Conservation (phyloP, 2,888 invertebrate genomes). For the Terebella lapidaria region DNA sequence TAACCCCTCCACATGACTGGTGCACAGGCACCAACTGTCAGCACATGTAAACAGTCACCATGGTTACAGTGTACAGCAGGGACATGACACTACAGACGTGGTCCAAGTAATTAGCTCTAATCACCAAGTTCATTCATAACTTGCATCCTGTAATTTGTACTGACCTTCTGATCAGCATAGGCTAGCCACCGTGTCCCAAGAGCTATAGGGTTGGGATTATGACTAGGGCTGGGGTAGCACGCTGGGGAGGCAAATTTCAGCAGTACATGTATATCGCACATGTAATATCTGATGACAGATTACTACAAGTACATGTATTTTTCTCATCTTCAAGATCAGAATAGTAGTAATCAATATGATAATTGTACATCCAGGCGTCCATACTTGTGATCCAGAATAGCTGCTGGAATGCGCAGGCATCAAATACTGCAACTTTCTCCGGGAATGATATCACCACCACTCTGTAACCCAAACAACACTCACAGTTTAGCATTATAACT, state of each 20-base stretch:
- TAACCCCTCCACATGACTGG: slow-evolving; percentile 55
- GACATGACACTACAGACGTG: too few species aligned
- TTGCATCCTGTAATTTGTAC: background rate
- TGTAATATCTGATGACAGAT: too few species aligned
- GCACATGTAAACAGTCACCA: too few species aligned
- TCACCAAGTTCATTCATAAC: background rate
- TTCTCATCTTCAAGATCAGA: too few species aligned
- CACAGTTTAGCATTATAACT: background rate
- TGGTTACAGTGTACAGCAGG: too few species aligned
- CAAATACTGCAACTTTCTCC: slow-evolving; percentile 86
- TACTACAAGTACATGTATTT: too few species aligned
- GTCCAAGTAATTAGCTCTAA: too few species aligned
- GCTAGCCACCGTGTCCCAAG: slow-evolving; percentile 69
- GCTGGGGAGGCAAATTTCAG: slow-evolving; percentile 43
- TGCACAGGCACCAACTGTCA: slow-evolving; percentile 51
- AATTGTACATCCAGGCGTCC: slow-evolving; percentile 15
- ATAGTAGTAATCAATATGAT: too few species aligned
- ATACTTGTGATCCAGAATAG: slow-evolving; percentile 75
- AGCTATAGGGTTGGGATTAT: slow-evolving; percentile 74
- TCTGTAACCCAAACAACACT: slow-evolving; percentile 43
- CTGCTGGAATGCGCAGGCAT: slow-evolving; percentile 81
- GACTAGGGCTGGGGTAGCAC: slow-evolving; percentile 70
- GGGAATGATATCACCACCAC: slow-evolving; percentile 83
- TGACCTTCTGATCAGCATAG: slow-evolving; percentile 75
- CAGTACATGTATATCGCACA: too few species aligned